Base-by-base conservation (phyloP, 2,797 vertebrate genomes). In the Melanotaenia maccullochi region DNA sequence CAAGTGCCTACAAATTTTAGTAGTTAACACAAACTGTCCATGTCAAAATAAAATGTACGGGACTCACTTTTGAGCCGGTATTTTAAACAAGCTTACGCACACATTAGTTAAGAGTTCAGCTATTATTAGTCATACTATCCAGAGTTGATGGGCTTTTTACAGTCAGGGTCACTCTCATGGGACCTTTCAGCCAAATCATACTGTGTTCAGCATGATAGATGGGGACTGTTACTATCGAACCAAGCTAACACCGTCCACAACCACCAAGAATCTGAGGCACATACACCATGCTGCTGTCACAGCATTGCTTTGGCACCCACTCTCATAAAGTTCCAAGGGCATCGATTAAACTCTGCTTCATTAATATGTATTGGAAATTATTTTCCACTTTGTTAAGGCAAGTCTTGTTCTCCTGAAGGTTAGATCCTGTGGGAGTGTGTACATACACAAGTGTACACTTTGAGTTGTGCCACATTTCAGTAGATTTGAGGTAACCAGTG, bases 301-400 rank as follows among this genome's bases (percentile, higher is more conserved):
- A 83, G 87, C 86, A 86, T 76, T 84, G 82, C 83, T 67, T 81
- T 84, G 85, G 85, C 87, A 77, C 78, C 68, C 78, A 54, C 83
- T 71, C 85, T 74, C 75, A 77, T 87, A 86, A 90, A 92, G 86
- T 91, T 93, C 91, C 92, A 94, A 94, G 92, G 93, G 86, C 92
- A 91, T 89, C 73, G 89, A 92, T 93, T 93, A 80, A 79, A 89
- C 87, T 83, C 68, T 35, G 82, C 87, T 90, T 93, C 93, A 93
- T 94, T 93, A 94, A 93, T 94, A 94, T 94, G 93, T 94, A 94
- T 94, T 93, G 90, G 91, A 92, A 93, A 93, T 94, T 92, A 94
- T 92, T 93, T 90, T 79, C 85, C 84, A 90, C 89, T 93, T 91
- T 92, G 89, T 93, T 89, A 88, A 89, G 82, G 88, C 89, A 85